These are phyloP conservation scores for Pygmarrhopalites habei DNA, from an alignment of 1,140 invertebrate species.

Conservation along the genomic window DNA sequence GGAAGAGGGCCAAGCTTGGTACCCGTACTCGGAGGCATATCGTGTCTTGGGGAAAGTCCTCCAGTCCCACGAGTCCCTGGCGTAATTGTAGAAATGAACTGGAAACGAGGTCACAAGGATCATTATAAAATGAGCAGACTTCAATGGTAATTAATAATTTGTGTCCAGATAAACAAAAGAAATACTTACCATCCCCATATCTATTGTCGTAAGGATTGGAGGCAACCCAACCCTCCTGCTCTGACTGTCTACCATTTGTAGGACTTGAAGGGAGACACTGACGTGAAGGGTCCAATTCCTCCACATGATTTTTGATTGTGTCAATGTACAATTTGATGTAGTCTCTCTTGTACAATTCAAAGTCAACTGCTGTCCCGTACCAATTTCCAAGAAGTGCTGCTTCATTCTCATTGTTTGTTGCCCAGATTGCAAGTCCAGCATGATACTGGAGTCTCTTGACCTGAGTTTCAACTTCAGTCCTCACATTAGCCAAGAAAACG, in stretches of 20 bases:
- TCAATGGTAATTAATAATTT: neutral
- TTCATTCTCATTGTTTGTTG: constrained; percentile 98
- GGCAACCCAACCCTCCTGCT: constrained; percentile 66
- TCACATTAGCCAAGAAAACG: constrained; percentile 65
- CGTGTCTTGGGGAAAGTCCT: constrained; percentile 68
- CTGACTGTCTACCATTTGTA: constrained; percentile 73
- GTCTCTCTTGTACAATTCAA: constrained; percentile 61
- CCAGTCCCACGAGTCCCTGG: constrained; percentile 71
- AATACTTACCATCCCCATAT: constrained; percentile 75
- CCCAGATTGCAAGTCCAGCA: constrained; percentile 79
- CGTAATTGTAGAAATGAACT: constrained; percentile 85
- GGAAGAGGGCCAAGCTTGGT: constrained; percentile 73
- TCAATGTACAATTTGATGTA: constrained; percentile 81
- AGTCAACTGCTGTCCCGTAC: constrained; percentile 58
- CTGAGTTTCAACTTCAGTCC: constrained; percentile 73
- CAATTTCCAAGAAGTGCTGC: constrained; percentile 67
- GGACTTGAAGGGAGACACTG: constrained; percentile 82
- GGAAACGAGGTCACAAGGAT: constrained; percentile 5
- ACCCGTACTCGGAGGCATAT: constrained; percentile 94
- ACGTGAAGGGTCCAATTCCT: constrained; percentile 54
- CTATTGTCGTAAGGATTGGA: constrained; percentile 64
- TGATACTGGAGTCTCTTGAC: constrained; percentile 77
- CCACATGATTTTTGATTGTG: constrained; percentile 62
- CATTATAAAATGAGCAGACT: neutral
- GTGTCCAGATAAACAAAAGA: neutral